Conservation (phyloP, 2,797 vertebrate genomes). For the Sebastes matsubarae region DNA sequence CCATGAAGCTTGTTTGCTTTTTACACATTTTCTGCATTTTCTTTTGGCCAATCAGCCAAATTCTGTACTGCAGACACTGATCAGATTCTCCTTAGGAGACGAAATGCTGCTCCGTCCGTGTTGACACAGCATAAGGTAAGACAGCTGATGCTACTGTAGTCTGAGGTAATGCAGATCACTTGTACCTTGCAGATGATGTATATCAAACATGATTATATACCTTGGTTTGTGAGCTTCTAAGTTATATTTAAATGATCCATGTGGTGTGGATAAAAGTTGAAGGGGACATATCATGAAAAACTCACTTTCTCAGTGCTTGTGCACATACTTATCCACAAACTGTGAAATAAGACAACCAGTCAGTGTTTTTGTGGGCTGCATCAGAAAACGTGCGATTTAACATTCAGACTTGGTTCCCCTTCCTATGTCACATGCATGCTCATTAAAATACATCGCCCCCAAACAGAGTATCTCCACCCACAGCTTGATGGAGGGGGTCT, state of each 20-base stretch:
- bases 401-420: neutral
- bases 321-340: neutral
- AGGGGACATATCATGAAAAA: neutral
- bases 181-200: neutral
- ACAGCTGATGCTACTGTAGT: neutral
- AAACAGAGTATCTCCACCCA: neutral
- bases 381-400: neutral
- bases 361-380: neutral
- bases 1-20: neutral
- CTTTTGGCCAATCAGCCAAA: neutral
- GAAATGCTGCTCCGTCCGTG: neutral
- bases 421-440: neutral
- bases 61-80: neutral
- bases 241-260: neutral
- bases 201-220: neutral
- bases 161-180: conserved; percentile 5
- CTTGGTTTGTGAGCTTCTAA: neutral
- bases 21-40: neutral
- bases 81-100: neutral
- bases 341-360: neutral
- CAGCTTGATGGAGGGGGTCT: neutral
- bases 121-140: neutral
- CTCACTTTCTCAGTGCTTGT: neutral
- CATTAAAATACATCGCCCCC: neutral
- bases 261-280: neutral